Evolutionary conservation across 2,797 vertebrate species (phyloP).

Genomic region (Eupleurogrammus muticus): DNA sequence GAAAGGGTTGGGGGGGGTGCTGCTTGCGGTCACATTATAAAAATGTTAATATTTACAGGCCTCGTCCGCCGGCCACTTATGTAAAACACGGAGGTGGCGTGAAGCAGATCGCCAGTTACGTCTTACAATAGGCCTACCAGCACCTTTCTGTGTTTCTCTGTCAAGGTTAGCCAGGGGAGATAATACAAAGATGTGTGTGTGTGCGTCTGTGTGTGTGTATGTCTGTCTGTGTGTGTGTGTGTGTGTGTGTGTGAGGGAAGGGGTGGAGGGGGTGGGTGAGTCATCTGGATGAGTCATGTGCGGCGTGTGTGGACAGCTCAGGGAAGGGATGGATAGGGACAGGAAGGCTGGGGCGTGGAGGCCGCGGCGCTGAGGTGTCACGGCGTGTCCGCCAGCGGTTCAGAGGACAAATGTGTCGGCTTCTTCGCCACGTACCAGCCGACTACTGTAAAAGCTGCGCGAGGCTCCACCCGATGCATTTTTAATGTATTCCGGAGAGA

Average conservation of each 20-base stretch:
- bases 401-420: slow-evolving; percentile 29
- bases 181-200: slow-evolving; percentile 82
- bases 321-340: slow-evolving; percentile 67
- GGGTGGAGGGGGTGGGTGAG: slow-evolving; percentile 68
- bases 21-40: slow-evolving; percentile 27
- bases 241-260: slow-evolving; percentile 61
- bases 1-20: too few relatives aligned
- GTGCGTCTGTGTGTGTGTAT: too few relatives aligned
- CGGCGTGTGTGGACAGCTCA: slow-evolving; percentile 72
- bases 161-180: slow-evolving; percentile 85
- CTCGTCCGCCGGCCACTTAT: slow-evolving; percentile 43
- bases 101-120: slow-evolving; percentile 45
- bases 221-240: too few relatives aligned
- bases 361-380: slow-evolving; percentile 54
- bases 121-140: slow-evolving; percentile 58
- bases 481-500: slow-evolving; percentile 38
- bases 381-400: slow-evolving; percentile 3
- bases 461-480: slow-evolving; percentile 15
- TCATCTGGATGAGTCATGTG: slow-evolving; percentile 88
- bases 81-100: slow-evolving; percentile 60
- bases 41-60: slow-evolving; percentile 37
- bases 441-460: slow-evolving; percentile 17
- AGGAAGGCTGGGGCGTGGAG: slow-evolving; percentile 57
- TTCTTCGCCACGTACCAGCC: not conserved
- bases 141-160: slow-evolving; percentile 72